These are phyloP conservation scores for Copidosoma floridanum DNA, from an alignment of 1,140 invertebrate genomes.

Conservation along the genomic window DNA sequence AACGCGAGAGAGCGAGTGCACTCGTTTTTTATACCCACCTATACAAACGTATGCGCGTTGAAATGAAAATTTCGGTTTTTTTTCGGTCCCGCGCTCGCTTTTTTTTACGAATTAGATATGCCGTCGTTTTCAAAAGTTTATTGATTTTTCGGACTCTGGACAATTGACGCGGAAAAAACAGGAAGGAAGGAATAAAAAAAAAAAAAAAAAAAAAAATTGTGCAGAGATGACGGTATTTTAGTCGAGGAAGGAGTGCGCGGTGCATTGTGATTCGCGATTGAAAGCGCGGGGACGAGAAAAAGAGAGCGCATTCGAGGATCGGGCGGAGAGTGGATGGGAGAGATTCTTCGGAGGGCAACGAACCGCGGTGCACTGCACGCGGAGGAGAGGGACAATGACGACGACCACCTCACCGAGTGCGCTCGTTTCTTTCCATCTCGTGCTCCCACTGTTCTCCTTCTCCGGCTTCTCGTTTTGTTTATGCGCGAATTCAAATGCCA, in stretches of 20 bases:
- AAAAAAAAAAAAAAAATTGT: too few species aligned
- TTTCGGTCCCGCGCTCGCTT: constrained; percentile 2
- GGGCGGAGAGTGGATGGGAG: too few species aligned
- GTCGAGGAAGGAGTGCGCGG: not conserved
- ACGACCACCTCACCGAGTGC: too few species aligned
- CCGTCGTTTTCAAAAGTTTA: not conserved
- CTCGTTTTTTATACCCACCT: not conserved
- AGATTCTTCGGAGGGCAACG: not conserved
- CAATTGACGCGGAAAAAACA: too few species aligned
- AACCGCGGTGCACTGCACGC: not conserved
- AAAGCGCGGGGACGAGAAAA: not conserved
- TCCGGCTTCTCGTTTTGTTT: too few species aligned
- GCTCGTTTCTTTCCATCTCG: too few species aligned
- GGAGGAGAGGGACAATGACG: not conserved
- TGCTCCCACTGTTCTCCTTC: too few species aligned
- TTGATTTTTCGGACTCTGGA: too few species aligned
- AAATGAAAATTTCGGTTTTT: not conserved
- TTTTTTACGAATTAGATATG: constrained; percentile 4
- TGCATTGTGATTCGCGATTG: too few species aligned
- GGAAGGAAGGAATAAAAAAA: too few species aligned
- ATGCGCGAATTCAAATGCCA: too few species aligned
- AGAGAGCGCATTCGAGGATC: not conserved
- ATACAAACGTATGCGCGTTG: not conserved
- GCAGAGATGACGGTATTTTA: too few species aligned
- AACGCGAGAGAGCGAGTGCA: not conserved